These are phyloP conservation scores for Blastomussa wellsi DNA, from an alignment of 92 coral and sea anemone genomes.

Conservation along the genomic window DNA sequence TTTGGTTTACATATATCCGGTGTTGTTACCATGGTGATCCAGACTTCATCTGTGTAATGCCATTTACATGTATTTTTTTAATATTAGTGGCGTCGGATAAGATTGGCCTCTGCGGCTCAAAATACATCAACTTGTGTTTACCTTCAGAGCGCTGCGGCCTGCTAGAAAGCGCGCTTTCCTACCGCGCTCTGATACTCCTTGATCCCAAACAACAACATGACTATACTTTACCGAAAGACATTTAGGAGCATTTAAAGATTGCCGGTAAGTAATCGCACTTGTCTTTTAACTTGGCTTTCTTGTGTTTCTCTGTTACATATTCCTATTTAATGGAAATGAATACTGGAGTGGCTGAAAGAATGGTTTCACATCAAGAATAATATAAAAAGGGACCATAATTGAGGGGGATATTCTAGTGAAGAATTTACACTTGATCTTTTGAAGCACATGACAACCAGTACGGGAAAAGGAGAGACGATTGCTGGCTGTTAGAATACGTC, in stretches of 20 bases:
- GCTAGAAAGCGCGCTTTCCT: constrained; percentile 1
- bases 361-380: not conserved
- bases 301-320: not conserved
- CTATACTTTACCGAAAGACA: not conserved
- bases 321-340: not conserved
- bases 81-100: not conserved
- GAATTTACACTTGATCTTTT: not conserved
- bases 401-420: not conserved
- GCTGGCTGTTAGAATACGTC: not conserved
- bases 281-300: too few species aligned
- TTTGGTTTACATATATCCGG: not conserved
- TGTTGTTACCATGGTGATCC: constrained; percentile 5
- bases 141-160: not conserved
- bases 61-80: not conserved
- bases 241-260: not conserved
- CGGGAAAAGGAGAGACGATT: not conserved
- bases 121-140: not conserved
- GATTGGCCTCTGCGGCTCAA: constrained; percentile 17
- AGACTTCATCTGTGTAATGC: not conserved
- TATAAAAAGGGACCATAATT: not conserved
- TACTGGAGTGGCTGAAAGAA: not conserved
- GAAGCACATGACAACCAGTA: not conserved
- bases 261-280: not conserved
- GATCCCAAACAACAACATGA: not conserved
- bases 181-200: not conserved